These are phyloP conservation scores for Pseudolycoriella hygida DNA, from an alignment of 2,888 invertebrate species.

Conservation along the genomic window DNA sequence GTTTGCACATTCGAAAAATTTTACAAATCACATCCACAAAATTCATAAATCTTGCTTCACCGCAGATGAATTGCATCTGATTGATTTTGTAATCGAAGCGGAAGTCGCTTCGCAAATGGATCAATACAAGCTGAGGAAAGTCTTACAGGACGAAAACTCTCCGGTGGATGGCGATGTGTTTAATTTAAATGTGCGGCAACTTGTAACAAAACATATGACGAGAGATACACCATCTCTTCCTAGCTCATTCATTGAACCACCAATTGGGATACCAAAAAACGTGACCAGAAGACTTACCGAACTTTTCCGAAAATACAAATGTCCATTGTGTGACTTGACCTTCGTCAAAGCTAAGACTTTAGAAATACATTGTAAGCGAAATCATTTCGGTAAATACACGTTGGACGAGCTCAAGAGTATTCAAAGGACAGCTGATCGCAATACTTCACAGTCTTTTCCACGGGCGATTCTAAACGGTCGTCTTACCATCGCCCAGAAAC, in stretches of 20 bases:
- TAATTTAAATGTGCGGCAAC: not conserved
- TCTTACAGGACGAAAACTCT: not conserved
- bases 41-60: not conserved
- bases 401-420: not conserved
- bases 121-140: not conserved
- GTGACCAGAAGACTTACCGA: not conserved
- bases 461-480: not conserved
- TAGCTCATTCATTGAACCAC: too few relatives aligned
- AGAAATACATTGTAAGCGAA: slow-evolving; percentile 10
- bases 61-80: not conserved
- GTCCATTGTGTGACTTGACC: slow-evolving; percentile 7
- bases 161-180: not conserved
- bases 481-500: not conserved
- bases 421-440: not conserved
- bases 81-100: slow-evolving; percentile 2
- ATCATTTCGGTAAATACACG: slow-evolving; percentile 5
- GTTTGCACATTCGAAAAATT: slow-evolving; percentile 7
- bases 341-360: slow-evolving; percentile 9
- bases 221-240: too few relatives aligned
- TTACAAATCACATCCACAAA: slow-evolving; percentile 6
- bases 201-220: not conserved
- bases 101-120: not conserved
- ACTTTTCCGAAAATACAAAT: slow-evolving; percentile 5
- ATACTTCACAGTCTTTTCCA: too few relatives aligned
- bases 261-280: not conserved